A percentile compares a stretch with the other conserved stretches of the same genome.
phyloP scores from a whole-genome alignment of 2,888 invertebrate species.

The Oligia fasciuncula region DNA sequence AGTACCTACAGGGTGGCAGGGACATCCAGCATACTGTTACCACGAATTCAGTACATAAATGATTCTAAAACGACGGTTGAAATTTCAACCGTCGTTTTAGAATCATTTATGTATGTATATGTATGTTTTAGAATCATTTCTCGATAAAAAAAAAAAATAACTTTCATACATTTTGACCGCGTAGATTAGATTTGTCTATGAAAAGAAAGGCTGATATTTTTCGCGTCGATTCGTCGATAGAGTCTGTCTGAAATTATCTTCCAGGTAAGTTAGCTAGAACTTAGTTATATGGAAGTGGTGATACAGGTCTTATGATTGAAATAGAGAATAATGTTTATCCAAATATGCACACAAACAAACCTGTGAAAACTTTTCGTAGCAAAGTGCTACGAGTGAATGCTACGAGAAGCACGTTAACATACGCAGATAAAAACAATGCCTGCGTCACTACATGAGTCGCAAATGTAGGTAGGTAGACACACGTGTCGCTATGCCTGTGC shows the following conservation, averaged over 20 bases:
- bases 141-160: too few relatives aligned
- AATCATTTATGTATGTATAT: too few relatives aligned
- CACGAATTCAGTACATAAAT: too few relatives aligned
- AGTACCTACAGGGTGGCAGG: too few relatives aligned
- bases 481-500: neutral
- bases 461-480: neutral
- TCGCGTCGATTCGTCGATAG: too few relatives aligned
- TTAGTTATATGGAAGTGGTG: neutral
- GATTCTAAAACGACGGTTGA: too few relatives aligned
- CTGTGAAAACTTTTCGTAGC: neutral
- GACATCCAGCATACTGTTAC: too few relatives aligned
- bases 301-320: neutral
- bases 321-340: neutral
- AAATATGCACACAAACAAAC: neutral
- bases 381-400: conserved; percentile 4
- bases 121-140: too few relatives aligned
- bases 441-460: neutral
- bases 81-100: too few relatives aligned
- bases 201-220: too few relatives aligned
- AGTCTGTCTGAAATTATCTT: neutral
- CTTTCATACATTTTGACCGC: too few relatives aligned
- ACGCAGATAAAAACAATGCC: neutral
- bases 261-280: neutral
- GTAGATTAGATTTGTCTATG: too few relatives aligned
- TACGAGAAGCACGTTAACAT: neutral